Base-by-base conservation (phyloP, 2,888 invertebrate species). In the Opisthograptis luteolata region DNA sequence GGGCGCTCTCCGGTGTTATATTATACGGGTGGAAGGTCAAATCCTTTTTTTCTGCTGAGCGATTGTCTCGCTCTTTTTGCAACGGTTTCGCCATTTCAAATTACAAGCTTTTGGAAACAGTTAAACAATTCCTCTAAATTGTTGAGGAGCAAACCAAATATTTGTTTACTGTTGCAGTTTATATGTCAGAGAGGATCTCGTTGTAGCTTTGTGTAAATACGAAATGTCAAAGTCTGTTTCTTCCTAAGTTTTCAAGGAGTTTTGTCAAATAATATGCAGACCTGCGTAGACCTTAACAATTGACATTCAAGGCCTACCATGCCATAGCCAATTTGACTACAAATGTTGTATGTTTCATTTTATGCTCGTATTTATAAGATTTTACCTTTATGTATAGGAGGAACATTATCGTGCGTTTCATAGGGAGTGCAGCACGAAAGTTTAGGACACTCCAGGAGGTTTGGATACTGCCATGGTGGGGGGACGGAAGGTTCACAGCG, bases 401-500 rank as follows among this genome's bases (percentile, higher is more conserved):
- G 71, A 88, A 83, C 61, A 71, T 85, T 68, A 66, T 87, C 8
- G 73, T 81, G 45, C 73, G 84, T 56, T 70, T 71, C 5, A 58
- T 89, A 60, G 79, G 83, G 31, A 56, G 60, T 32, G 59, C 83
- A 39, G 90, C 89, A 24, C 74, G 86, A 40, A 87, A 80, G 61
- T 89, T 87, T 46, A 74, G 90, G 59, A 70, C 76, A 2, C 58
- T 84, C 6, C 86, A 90, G 58, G 90, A 90, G 62, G 74, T 78
- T 63, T 90, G 88, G 86, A 77, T 89, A 25, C 58, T 87, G 25
- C 87, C 89, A 1, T 88, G 87, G 85, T 88, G 88, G 87, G 84
- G 82, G 0, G 79, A 79, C 55, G 85, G 87, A 0, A 76, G 83
- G 3, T 46, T 87, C 42, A 72, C 79, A 0, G 60, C 82, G 6